Evolutionary conservation across 2,797 vertebrate species (phyloP).

Genomic region (Zalophus californianus): DNA sequence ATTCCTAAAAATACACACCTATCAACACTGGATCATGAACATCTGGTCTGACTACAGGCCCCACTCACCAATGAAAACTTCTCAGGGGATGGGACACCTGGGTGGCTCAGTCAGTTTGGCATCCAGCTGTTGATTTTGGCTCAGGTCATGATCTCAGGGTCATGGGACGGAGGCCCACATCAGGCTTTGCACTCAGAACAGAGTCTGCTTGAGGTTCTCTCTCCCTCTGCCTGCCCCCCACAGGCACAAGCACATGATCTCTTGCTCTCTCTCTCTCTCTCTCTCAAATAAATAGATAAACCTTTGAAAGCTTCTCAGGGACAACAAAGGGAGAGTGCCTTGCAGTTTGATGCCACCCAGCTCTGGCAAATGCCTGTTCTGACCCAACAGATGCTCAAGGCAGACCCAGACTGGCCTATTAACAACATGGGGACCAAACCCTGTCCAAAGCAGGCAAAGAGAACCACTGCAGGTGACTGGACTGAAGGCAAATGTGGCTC

Average conservation of each 20-base stretch:
- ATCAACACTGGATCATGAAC: not conserved
- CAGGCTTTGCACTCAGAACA: not conserved
- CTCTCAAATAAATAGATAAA: not conserved
- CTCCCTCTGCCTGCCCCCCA: too few relatives aligned
- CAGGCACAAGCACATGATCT: too few relatives aligned
- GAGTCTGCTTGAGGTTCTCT: not conserved
- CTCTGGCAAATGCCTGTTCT: not conserved
- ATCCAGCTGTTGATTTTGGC: not conserved
- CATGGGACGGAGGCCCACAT: not conserved
- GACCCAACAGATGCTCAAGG: not conserved
- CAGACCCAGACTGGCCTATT: not conserved
- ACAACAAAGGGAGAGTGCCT: not conserved
- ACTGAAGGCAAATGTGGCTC: not conserved
- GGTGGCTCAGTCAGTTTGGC: not conserved
- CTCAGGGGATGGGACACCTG: not conserved
- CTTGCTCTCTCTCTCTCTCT: too few relatives aligned
- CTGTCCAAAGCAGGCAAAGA: not conserved
- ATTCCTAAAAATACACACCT: not conserved
- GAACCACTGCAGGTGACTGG: not conserved
- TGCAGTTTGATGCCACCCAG: not conserved
- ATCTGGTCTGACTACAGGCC: not conserved
- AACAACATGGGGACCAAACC: not conserved
- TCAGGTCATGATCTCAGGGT: not conserved
- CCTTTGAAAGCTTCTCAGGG: not conserved
- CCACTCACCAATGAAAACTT: not conserved